Base-by-base conservation (phyloP, 2,888 invertebrate genomes). In the Xanthia icteritia region DNA sequence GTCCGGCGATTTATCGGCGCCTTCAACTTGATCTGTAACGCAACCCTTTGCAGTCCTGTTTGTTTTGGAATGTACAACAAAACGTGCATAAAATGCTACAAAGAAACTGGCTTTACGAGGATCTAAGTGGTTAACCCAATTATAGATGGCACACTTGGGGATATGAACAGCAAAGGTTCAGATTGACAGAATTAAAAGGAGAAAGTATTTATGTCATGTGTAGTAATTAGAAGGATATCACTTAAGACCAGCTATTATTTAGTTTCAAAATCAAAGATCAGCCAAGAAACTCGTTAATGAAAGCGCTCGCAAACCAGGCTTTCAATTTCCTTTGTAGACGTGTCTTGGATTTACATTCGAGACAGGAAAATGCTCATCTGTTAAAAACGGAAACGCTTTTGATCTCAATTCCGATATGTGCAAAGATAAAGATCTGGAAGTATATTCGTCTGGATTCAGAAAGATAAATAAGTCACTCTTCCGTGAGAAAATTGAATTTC, bases 11-110 rank as follows among this genome's bases (percentile, higher is more conserved):
- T 93, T 93, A 94, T 92, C 79, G 89, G 88, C 88, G 88, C 90
- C 91, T 92, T 92, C 91, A 91, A 93, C 92, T 91, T 92, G 92
- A 92, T 92, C 91, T 89, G 91, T 85, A 84, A 85, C 74, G 83
- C 85, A 80, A 85, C 77, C 82, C 76, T 56, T 58, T 51, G 65
- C 72, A 27, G 67, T 74, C 66, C 60, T 76, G 79, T 81, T 83
- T 77, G 76, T 77, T 83, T 81, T 82, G 68, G 48, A 81, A 83
- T 86, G 69, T 74, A 31, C 71, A 67, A 72, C 58, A 54, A 51
- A 73, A 71, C 48, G 5, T 64, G 67, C 48, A 39, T 27, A 42
- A 67, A 54, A 36, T 66, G 51, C 56, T 60, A 58, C 27, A 36
- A 61, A 74, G 5, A 51, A 54, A 54, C 48, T 68, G 39, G 27